Evolutionary conservation across 2,113 vertebrate genomes (phyloP).

Genomic region (Rhynchopsitta pachyrhyncha): DNA sequence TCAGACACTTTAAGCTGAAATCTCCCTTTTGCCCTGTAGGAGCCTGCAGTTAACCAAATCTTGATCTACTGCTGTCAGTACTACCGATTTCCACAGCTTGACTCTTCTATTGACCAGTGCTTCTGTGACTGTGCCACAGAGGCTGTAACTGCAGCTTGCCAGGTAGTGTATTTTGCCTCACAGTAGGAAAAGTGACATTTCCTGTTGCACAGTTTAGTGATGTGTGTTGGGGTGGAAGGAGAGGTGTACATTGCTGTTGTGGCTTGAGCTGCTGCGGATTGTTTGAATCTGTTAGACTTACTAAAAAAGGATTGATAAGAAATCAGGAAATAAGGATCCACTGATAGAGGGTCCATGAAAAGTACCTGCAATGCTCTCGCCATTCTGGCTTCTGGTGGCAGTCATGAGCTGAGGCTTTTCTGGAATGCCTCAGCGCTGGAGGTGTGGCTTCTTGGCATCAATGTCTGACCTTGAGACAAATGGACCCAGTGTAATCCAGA

Average conservation of each 20-base stretch:
- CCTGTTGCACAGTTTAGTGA: background rate
- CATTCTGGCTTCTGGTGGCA: background rate
- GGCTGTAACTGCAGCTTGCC: conserved; percentile 81
- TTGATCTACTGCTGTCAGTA: conserved; percentile 75
- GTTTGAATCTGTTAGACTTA: background rate
- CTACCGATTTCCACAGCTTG: background rate
- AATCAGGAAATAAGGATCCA: background rate
- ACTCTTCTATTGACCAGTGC: conserved; percentile 67
- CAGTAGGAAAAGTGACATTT: background rate
- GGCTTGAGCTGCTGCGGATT: background rate
- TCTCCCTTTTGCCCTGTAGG: conserved; percentile 69
- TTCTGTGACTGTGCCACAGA: conserved; percentile 84
- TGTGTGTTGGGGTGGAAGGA: background rate
- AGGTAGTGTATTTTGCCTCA: conserved; percentile 74
- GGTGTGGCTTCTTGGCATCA: background rate
- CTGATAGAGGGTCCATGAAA: background rate
- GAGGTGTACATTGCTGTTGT: background rate
- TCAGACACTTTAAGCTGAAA: background rate
- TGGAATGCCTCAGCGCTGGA: background rate
- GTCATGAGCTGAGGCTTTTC: fast-evolving
- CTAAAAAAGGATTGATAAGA: background rate
- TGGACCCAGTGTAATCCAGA: fast-evolving
- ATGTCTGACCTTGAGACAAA: background rate
- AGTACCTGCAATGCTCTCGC: background rate
- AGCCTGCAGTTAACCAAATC: conserved; percentile 70